These are phyloP conservation scores for Synanthedon andrenaeformis DNA, from an alignment of 2,888 invertebrate genomes.

Conservation along the genomic window DNA sequence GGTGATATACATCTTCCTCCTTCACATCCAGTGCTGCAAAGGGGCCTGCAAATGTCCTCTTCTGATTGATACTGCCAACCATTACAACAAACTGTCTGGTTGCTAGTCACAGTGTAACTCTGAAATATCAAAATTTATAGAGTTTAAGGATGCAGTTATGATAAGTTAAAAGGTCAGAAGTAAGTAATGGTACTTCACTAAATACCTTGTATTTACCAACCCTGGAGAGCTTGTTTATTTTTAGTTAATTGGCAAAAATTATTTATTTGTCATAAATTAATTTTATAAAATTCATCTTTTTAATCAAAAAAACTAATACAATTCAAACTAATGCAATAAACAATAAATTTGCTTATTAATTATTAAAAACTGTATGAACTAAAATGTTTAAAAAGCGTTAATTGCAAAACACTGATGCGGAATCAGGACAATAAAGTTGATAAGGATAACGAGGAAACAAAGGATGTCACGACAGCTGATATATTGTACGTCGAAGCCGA, in stretches of 20 bases:
- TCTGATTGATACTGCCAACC: constrained; percentile 45
- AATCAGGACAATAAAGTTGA: neutral
- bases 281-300: too few species aligned
- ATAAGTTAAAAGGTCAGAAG: neutral
- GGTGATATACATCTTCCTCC: constrained; percentile 53
- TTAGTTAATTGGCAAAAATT: too few species aligned
- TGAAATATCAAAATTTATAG: constrained; percentile 18
- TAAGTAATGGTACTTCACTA: neutral
- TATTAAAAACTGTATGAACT: too few species aligned
- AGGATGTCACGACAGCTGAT: neutral
- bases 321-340: too few species aligned
- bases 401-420: neutral
- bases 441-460: neutral
- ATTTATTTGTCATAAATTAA: too few species aligned
- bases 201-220: too few species aligned
- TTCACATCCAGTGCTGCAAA: constrained; percentile 59
- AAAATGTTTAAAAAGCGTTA: too few species aligned
- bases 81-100: constrained; percentile 44
- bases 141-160: neutral
- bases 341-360: too few species aligned
- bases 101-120: constrained; percentile 27
- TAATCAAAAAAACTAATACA: too few species aligned
- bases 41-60: constrained; percentile 46
- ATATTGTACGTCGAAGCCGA: neutral
- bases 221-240: too few species aligned